Evolutionary conservation across 2,113 vertebrate genomes (phyloP).

Genomic region (Cryptomyrus ogoouensis): DNA sequence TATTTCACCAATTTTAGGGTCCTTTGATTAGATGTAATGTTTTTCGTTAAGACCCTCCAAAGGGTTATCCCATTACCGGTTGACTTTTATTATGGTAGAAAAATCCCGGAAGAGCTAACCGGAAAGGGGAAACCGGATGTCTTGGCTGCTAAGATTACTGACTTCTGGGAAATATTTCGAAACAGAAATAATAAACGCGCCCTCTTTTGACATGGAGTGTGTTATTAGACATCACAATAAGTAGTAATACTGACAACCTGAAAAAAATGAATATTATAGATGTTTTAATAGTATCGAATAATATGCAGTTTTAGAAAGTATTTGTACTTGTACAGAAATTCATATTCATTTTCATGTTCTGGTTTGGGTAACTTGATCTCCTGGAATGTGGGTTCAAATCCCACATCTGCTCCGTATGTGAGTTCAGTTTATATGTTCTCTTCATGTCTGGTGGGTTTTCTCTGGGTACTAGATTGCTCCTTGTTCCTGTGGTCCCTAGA

Average conservation of each 20-base stretch:
- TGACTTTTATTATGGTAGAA: constrained; percentile 1
- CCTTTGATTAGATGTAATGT: neutral
- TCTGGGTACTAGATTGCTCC: neutral
- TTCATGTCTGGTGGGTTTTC: neutral
- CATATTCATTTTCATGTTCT: neutral
- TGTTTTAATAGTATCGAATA: neutral
- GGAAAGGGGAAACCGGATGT: neutral
- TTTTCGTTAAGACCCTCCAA: neutral
- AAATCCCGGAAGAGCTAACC: neutral
- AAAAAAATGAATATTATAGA: neutral
- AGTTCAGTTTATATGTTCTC: neutral
- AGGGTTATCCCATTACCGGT: neutral
- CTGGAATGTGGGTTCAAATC: neutral
- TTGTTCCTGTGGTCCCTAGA: neutral
- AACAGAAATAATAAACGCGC: neutral
- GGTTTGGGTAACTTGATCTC: neutral
- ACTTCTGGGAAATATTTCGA: neutral
- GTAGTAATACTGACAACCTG: neutral
- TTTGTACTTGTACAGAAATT: neutral
- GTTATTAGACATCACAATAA: neutral
- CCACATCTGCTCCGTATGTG: neutral
- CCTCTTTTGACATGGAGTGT: neutral
- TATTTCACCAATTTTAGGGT: neutral
- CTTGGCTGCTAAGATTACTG: neutral
- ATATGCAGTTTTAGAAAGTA: neutral